Percentiles rank a stretch among this genome's conserved stretches.
Conservation (phyloP, 2,113 vertebrate species). For the Elanus axillaris region DNA sequence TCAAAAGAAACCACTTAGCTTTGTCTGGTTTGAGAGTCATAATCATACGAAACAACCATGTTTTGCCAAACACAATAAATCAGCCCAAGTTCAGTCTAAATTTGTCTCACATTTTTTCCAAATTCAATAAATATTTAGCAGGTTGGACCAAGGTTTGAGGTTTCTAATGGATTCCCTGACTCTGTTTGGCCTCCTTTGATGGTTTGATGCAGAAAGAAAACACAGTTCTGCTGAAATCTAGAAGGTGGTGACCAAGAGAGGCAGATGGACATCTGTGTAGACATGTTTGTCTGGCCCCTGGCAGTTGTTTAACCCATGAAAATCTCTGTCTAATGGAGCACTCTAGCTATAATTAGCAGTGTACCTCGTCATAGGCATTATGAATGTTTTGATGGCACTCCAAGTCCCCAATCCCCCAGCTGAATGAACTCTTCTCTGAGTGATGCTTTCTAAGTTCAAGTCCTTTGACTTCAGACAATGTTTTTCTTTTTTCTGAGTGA, state of each 20-base stretch:
- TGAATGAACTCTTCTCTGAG: not conserved
- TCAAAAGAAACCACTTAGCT: constrained; percentile 29
- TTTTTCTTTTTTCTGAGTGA: not conserved
- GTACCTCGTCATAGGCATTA: not conserved
- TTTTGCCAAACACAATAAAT: constrained; percentile 61
- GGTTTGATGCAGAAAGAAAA: not conserved
- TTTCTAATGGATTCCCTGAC: constrained; percentile 30
- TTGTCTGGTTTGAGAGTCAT: constrained; percentile 42
- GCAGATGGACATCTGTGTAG: not conserved
- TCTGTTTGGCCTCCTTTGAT: not conserved
- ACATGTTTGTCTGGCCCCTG: not conserved
- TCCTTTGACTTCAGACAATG: not conserved
- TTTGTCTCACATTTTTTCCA: constrained; percentile 50
- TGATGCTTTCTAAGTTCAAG: not conserved
- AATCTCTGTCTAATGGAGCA: not conserved
- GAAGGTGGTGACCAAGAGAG: not conserved
- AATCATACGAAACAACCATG: not conserved
- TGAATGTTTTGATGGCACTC: not conserved
- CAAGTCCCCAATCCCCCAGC: not conserved
- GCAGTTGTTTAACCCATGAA: not conserved
- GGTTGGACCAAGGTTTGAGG: constrained; percentile 23
- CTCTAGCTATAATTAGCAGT: not conserved
- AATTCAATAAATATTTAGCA: constrained; percentile 58
- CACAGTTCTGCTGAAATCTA: not conserved
- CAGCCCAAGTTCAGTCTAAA: constrained; percentile 2